Conservation (phyloP, 2,797 vertebrate genomes). For the Neopelma chrysocephalum region DNA sequence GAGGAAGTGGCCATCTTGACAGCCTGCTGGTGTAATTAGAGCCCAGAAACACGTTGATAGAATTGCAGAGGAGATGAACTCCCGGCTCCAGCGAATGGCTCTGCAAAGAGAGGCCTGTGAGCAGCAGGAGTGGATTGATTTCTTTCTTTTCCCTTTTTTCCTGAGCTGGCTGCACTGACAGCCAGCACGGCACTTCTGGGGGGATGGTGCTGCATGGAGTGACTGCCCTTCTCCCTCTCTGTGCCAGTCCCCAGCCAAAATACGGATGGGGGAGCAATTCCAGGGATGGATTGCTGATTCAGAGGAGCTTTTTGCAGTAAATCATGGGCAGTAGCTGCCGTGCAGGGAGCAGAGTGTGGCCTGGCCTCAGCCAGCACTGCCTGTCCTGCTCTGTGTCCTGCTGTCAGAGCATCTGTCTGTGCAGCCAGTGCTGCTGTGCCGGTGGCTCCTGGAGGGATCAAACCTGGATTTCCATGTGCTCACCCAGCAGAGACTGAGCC, state of each 20-base stretch:
- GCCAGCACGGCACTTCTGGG: neutral
- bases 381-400: neutral
- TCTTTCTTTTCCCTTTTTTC: neutral
- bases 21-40: neutral
- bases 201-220: neutral
- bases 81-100: neutral
- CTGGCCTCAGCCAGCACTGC: neutral
- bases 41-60: neutral
- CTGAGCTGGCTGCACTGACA: neutral
- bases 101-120: neutral
- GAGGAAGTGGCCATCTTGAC: neutral
- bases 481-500: neutral
- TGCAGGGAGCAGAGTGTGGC: neutral
- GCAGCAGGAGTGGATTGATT: neutral
- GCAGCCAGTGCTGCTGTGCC: neutral
- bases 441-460: neutral
- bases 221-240: neutral
- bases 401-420: neutral
- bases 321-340: neutral
- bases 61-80: neutral
- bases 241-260: neutral
- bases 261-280: neutral
- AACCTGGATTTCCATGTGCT: fast-evolving
- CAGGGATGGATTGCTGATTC: neutral
- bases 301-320: neutral